Evolutionary conservation across 64 coral and sea anemone genomes (phyloP).

Genomic region (Montipora capricornis): DNA sequence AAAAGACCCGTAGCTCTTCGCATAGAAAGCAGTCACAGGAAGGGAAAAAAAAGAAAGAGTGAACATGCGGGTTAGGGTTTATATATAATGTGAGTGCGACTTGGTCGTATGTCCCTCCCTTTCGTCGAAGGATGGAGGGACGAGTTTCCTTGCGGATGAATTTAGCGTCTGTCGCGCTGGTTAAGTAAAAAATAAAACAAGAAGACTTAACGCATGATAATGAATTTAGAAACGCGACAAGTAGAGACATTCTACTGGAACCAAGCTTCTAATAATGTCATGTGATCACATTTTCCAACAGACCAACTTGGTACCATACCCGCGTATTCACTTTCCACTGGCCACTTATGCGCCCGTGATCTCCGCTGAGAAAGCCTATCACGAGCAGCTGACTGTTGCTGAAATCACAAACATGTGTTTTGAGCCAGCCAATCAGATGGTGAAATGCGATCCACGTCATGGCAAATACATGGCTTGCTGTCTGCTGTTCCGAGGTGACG

Average conservation of each 20-base stretch:
- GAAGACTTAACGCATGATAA: not conserved
- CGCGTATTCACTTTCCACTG: slow-evolving; percentile 48
- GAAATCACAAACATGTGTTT: slow-evolving; percentile 41
- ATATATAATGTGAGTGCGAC: no score
- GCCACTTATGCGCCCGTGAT: slow-evolving; percentile 49
- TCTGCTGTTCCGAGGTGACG: slow-evolving; percentile 42
- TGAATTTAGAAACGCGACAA: not conserved
- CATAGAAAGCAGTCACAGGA: no score
- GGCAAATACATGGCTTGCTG: slow-evolving; percentile 56
- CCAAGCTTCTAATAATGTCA: not conserved
- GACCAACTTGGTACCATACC: slow-evolving; percentile 45
- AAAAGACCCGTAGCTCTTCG: no score
- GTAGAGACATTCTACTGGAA: not conserved
- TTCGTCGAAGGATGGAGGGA: no score
- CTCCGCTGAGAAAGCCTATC: slow-evolving; percentile 45
- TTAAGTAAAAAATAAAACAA: no score
- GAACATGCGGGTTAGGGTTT: no score
- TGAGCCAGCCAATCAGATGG: slow-evolving; percentile 63
- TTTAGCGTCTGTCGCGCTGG: no score
- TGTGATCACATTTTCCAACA: not conserved
- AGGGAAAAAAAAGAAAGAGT: no score
- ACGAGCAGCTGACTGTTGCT: slow-evolving; percentile 40
- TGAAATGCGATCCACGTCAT: slow-evolving; percentile 48
- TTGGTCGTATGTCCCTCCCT: no score
- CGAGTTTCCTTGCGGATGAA: no score